Evolutionary conservation across 2,113 vertebrate species (phyloP).

Genomic region (Glaucidium brasilianum): DNA sequence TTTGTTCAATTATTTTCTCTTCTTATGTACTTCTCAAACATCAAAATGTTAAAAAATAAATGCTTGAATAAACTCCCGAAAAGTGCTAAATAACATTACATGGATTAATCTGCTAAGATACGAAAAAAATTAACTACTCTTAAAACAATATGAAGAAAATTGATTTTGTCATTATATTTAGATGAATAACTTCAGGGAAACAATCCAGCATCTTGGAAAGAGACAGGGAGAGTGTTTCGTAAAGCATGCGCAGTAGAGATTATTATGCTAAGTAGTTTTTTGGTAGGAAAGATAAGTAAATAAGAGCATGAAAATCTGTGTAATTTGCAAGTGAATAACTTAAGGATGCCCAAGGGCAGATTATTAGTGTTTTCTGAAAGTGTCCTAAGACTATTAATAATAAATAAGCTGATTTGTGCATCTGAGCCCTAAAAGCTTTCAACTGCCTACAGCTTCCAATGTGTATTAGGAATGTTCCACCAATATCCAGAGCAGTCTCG

Average conservation of each 20-base stretch:
- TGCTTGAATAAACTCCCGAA: neutral
- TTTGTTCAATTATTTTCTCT: neutral
- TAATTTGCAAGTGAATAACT: slow-evolving; percentile 31
- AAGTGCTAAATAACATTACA: neutral
- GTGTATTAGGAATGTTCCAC: neutral
- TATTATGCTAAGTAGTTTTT: slow-evolving; percentile 28
- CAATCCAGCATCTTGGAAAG: neutral
- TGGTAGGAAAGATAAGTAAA: slow-evolving; percentile 5
- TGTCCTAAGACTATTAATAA: slow-evolving; percentile 24
- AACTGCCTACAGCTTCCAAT: neutral
- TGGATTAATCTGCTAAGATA: neutral
- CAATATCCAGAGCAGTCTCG: neutral
- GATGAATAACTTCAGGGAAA: neutral
- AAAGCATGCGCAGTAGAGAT: neutral
- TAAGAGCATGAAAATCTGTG: slow-evolving; percentile 16
- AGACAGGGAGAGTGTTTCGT: neutral
- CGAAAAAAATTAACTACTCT: neutral
- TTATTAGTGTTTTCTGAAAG: slow-evolving; percentile 38
- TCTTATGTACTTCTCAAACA: neutral
- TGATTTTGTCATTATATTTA: neutral
- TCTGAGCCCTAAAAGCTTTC: slow-evolving; percentile 30
- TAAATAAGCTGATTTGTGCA: slow-evolving; percentile 23
- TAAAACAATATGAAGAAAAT: neutral
- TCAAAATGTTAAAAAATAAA: neutral
- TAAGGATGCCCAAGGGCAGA: slow-evolving; percentile 25